Conservation (phyloP, 2,113 vertebrate species). For the Corapipo altera region DNA sequence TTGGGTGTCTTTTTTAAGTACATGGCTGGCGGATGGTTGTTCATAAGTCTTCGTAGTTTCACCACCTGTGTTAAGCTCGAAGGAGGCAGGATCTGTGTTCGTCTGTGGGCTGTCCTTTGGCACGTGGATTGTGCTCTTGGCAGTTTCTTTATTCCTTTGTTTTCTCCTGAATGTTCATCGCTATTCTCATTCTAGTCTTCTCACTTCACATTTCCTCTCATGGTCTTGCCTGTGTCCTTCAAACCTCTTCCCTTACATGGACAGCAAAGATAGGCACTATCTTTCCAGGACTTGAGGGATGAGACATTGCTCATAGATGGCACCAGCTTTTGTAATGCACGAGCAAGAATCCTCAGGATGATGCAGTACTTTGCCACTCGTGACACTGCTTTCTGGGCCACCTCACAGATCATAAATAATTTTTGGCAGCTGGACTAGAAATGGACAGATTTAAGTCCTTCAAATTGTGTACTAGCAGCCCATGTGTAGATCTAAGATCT, state of each 20-base stretch:
- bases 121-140: not conserved
- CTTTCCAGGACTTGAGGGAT: not conserved
- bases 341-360: not conserved
- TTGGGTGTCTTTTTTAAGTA: not conserved
- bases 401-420: not conserved
- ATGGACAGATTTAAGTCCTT: not conserved
- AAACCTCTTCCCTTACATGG: not conserved
- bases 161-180: not conserved
- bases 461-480: not conserved
- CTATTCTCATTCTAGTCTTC: not conserved
- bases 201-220: not conserved
- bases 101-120: not conserved
- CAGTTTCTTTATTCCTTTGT: not conserved
- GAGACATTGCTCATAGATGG: not conserved
- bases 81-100: not conserved
- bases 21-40: accelerated
- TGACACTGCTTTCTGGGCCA: not conserved
- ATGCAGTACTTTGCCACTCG: accelerated
- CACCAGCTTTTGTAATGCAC: not conserved
- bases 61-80: not conserved
- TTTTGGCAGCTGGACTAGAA: not conserved
- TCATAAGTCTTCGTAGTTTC: not conserved
- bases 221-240: not conserved
- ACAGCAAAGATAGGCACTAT: not conserved
- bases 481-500: not conserved